Evolutionary conservation across 2,888 invertebrate genomes (phyloP), one percentile per base, ranked within the genome.

Genomic region (Oligia strigilis): DNA sequence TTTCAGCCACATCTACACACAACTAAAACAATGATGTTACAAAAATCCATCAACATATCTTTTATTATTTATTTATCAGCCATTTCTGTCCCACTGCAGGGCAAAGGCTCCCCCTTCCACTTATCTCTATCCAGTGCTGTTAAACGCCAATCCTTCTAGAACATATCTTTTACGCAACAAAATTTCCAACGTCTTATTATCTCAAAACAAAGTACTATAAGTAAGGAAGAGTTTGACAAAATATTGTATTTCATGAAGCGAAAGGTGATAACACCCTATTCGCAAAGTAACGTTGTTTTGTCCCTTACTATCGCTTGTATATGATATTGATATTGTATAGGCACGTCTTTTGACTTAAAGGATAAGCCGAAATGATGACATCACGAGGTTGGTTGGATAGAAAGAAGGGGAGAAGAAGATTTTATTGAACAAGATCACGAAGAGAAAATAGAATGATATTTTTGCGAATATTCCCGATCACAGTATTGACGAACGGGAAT

Each of bases 241-340:
- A 46, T 82, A 75, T 85, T 69, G 64, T 77, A 82, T 77, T 74
- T 77, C 64, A 77, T 77, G 49, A 55, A 70, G 70, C 71, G 64
- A 77, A 77, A 72, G 65, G 67, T 65, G 74, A 78, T 62, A 75
- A 77, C 67, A 71, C 17, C 19, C 13, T 69, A 70, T 78, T 72
- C 17, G 49, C 0, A 65, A 78, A 65, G 84, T 78, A 49, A 49
- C 13, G 49, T 14, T 66, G 62, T 76, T 81, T 65, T 81, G 65
- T 23, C 14, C 49, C 55, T 65, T 36, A 66, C 36, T 82, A 75
- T 75, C 65, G 71, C 4, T 72, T 69, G 62, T 75, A 58, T 55
- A 2, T 3, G 36, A 36, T 36, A 36, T 36, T 36, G 36, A 36
- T 36, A 36, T 36, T 6, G 2, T 64, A 71, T 52, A 58, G 58